Evolutionary conservation across 2,113 vertebrate species (phyloP).

Genomic region (Rhinolophus ferrumequinum): DNA sequence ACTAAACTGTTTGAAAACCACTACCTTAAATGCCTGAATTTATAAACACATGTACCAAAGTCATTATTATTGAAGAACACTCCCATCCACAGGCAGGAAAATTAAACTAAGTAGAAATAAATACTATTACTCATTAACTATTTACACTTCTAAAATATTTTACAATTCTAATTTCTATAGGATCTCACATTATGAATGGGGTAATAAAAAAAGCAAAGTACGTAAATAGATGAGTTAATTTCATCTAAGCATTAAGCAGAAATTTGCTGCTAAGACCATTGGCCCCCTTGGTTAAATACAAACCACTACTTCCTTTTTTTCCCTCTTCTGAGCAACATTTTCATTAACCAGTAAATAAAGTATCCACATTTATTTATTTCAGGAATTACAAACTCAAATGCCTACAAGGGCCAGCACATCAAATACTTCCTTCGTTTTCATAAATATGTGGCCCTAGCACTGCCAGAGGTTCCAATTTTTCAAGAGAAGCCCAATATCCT

Average conservation of each 20-base stretch:
- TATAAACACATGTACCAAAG: constrained; percentile 19
- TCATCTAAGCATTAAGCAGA: constrained; percentile 14
- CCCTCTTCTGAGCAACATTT: neutral
- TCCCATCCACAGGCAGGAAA: neutral
- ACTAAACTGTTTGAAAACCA: constrained; percentile 17
- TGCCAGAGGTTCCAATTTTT: neutral
- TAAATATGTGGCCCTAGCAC: neutral
- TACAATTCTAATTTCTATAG: neutral
- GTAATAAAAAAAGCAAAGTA: neutral
- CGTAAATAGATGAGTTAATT: neutral
- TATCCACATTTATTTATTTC: constrained; percentile 10
- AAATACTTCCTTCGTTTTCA: constrained; percentile 23
- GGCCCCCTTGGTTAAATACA: neutral
- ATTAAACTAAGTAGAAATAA: constrained; percentile 3
- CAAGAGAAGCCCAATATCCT: neutral
- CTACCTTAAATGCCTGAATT: neutral
- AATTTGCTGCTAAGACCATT: neutral
- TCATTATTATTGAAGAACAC: constrained; percentile 12
- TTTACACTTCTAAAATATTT: constrained; percentile 4
- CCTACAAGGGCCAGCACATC: neutral
- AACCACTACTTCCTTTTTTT: neutral
- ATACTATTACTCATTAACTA: neutral
- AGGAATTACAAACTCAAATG: neutral
- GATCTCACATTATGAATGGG: neutral
- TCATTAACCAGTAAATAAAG: neutral